Evolutionary conservation across 2,113 vertebrate genomes (phyloP).

Genomic region (Chaetodon auriga): DNA sequence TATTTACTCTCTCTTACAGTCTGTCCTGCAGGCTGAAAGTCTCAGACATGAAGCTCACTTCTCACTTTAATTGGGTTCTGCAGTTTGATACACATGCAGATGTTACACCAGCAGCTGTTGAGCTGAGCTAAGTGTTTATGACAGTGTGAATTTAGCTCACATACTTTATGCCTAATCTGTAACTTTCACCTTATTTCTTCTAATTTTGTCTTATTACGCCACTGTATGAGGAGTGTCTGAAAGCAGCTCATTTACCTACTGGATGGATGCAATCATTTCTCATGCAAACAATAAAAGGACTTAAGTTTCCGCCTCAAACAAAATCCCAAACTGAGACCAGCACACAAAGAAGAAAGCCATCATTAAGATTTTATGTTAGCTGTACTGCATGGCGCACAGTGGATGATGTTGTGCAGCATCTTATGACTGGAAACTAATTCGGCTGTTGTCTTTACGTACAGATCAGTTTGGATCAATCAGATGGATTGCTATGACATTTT

Average conservation of each 20-base stretch:
- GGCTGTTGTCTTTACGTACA: too few relatives aligned
- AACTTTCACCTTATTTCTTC: too few relatives aligned
- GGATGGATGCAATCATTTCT: background rate
- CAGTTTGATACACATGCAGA: slow-evolving; percentile 7
- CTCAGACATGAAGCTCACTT: background rate
- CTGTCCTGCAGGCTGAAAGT: background rate
- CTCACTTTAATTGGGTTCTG: background rate
- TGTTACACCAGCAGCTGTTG: background rate
- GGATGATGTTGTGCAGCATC: background rate
- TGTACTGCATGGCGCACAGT: background rate
- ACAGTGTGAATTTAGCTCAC: background rate
- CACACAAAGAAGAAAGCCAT: background rate
- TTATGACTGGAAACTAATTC: background rate
- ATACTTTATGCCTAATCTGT: background rate
- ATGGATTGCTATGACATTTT: background rate
- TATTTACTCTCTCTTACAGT: background rate
- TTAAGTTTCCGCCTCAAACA: background rate
- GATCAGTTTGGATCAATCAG: too few relatives aligned
- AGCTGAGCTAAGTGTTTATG: background rate
- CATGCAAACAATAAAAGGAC: background rate
- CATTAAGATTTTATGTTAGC: background rate
- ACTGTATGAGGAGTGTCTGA: background rate
- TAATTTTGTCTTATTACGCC: background rate
- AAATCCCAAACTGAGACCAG: background rate
- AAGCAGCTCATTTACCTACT: background rate